Conservation (phyloP, 2,797 vertebrate genomes). For the Setipinna tenuifilis region DNA sequence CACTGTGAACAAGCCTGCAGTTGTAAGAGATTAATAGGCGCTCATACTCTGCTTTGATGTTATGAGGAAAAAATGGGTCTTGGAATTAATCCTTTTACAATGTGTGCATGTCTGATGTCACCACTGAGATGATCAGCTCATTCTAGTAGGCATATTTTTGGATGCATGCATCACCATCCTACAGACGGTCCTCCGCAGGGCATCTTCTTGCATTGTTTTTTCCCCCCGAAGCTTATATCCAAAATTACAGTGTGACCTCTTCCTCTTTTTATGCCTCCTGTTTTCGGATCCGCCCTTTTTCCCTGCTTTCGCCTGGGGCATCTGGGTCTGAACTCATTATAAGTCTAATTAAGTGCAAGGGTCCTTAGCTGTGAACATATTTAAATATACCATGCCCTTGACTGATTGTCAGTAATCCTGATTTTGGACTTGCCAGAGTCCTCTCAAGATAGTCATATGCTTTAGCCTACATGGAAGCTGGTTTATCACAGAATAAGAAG, state of each 20-base stretch:
- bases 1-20: slow-evolving; percentile 5
- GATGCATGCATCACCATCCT: neutral
- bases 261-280: slow-evolving; percentile 7
- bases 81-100: slow-evolving; percentile 37
- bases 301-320: neutral
- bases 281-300: neutral
- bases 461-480: neutral
- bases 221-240: neutral
- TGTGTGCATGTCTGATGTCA: slow-evolving; percentile 9
- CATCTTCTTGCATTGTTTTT: neutral
- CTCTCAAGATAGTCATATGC: neutral
- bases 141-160: slow-evolving; percentile 5
- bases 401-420: slow-evolving; percentile 5
- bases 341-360: neutral
- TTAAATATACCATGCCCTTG: slow-evolving; percentile 24
- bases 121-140: neutral
- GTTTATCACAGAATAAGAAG: neutral
- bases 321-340: slow-evolving; percentile 17
- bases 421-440: neutral
- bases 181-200: neutral
- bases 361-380: slow-evolving; percentile 20
- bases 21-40: slow-evolving; percentile 38
- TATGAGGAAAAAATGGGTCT: slow-evolving; percentile 30
- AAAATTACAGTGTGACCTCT: slow-evolving; percentile 10
- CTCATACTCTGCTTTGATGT: slow-evolving; percentile 38